Conservation (phyloP, 2,888 invertebrate genomes). For the Pristionchus mayeri region DNA sequence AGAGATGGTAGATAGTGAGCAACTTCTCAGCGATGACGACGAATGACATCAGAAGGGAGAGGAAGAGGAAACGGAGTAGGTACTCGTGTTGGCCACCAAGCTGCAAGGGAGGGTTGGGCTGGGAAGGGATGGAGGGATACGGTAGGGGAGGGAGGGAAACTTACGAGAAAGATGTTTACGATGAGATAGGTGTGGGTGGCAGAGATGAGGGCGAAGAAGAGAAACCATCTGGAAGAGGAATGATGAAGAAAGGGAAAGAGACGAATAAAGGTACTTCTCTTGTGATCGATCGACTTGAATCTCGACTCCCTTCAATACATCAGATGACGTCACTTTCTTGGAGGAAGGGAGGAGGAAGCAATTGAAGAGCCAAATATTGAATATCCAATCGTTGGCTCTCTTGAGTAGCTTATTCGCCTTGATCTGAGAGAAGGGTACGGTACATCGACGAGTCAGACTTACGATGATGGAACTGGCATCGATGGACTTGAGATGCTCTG, state of each 20-base stretch:
- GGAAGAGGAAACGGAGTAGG: not conserved
- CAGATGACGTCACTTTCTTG: not conserved
- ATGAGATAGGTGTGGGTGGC: not conserved
- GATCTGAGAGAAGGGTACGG: not conserved
- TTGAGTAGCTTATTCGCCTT: too few relatives aligned
- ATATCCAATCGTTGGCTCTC: too few relatives aligned
- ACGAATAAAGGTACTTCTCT: not conserved
- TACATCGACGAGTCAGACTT: not conserved
- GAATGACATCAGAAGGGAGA: not conserved
- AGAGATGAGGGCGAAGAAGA: constrained; percentile 11
- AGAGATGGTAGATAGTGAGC: constrained; percentile 12
- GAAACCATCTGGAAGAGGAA: constrained; percentile 40
- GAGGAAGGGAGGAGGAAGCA: not conserved
- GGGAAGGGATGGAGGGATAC: not conserved
- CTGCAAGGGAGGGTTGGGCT: not conserved
- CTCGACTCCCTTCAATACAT: not conserved
- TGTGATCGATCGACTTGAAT: constrained; percentile 25
- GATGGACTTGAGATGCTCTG: constrained; percentile 47
- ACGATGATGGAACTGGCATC: constrained; percentile 40
- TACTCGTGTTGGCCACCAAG: not conserved
- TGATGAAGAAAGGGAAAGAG: not conserved
- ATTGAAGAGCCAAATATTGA: too few relatives aligned
- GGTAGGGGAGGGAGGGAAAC: not conserved
- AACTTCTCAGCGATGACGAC: constrained; percentile 2
- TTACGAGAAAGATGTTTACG: not conserved